Evolutionary conservation across 1,140 invertebrate genomes (phyloP).

Genomic region (Sarcophaga peregrina): DNA sequence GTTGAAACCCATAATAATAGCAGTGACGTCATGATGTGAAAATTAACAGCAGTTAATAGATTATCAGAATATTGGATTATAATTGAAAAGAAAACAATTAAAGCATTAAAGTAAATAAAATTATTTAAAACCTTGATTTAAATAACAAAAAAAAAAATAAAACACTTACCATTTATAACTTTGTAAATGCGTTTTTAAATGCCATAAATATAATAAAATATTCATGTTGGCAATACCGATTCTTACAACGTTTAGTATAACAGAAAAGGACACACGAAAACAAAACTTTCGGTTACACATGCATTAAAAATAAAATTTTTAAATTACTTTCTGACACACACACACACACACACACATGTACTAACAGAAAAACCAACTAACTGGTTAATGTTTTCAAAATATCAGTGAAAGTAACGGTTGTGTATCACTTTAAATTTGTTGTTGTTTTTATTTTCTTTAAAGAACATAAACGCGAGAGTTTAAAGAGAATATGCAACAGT

Average conservation of each 20-base stretch:
- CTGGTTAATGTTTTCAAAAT: neutral
- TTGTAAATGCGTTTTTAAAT: constrained; percentile 18
- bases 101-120: neutral
- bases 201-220: constrained; percentile 16
- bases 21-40: constrained; percentile 3
- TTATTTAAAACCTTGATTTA: neutral
- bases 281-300: no score
- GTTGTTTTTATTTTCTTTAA: neutral
- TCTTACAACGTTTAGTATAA: no score
- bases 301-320: neutral
- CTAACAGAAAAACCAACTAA: neutral
- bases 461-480: neutral
- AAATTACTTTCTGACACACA: neutral
- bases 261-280: no score
- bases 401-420: neutral
- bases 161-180: constrained; percentile 25
- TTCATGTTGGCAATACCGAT: constrained; percentile 26
- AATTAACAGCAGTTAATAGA: neutral
- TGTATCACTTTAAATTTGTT: neutral
- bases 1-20: neutral
- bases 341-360: neutral
- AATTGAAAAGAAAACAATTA: no score
- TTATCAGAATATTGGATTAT: no score
- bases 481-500: no score
- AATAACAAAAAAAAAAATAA: neutral